Evolutionary conservation across 2,113 vertebrate genomes (phyloP).

Genomic region (Psephotus haematonotus): DNA sequence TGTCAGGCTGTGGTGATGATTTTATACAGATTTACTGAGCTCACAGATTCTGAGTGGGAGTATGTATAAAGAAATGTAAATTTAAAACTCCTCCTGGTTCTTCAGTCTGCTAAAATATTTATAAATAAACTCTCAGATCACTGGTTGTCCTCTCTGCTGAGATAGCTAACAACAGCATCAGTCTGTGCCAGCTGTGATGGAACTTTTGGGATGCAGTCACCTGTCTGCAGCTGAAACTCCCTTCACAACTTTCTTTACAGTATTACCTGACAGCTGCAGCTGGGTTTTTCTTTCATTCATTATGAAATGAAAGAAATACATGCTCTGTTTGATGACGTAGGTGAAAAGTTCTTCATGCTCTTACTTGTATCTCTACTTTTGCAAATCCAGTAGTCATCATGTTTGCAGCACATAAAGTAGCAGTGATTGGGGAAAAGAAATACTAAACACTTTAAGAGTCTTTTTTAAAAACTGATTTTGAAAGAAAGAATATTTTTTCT

Average conservation of each 20-base stretch:
- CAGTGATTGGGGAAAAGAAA: background rate
- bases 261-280: background rate
- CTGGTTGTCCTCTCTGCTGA: conserved; percentile 30
- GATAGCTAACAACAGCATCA: conserved; percentile 1
- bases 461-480: background rate
- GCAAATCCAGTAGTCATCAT: background rate
- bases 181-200: background rate
- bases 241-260: background rate
- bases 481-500: background rate
- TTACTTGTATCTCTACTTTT: background rate
- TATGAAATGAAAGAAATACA: background rate
- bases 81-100: conserved; percentile 64
- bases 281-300: background rate
- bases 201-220: conserved; percentile 15
- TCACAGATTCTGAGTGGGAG: conserved; percentile 66
- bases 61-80: conserved; percentile 67
- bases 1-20: conserved; percentile 53
- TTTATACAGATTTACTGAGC: conserved; percentile 51
- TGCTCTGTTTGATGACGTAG: background rate
- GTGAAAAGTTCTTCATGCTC: background rate
- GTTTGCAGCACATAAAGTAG: background rate
- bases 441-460: background rate
- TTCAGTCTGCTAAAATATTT: conserved; percentile 71
- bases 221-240: conserved; percentile 19
- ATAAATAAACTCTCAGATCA: conserved; percentile 63